Base-by-base conservation (phyloP, 2,113 vertebrate species). In the Stercorarius parasiticus region DNA sequence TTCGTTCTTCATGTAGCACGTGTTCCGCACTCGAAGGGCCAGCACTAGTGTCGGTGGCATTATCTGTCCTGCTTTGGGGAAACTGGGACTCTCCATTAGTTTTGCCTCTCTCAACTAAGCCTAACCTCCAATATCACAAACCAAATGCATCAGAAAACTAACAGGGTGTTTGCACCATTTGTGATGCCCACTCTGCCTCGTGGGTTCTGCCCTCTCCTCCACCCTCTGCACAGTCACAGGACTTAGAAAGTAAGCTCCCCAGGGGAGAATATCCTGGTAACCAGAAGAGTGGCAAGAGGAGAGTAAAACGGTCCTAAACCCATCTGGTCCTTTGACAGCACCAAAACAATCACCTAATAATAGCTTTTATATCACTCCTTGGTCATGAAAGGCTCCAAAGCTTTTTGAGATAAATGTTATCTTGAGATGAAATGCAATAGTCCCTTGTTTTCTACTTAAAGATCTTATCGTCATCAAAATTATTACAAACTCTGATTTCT, bases 1-100 rank as follows among this genome's bases (percentile, higher is more conserved):
- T 62, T 45, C 0, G 0, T 66, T 80, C 59, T 56, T 83, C 1
- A 0, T 16, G 11, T 43, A 38, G 55, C 10, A 13, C 14, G 32
- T 36, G 7, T 23, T 87, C 47, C 79, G 32, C 16, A 29, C 22
- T 77, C 0, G 0, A 65, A 86, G 42, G 59, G 7, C 6, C 82
- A 83, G 30, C 12, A 34, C 22, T 56, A 18, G 16, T 21, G 17
- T 15, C 36, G 47, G 20, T 49, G 32, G 30, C 10, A 19, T 87
- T 87, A 15, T 58, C 42, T 47, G 5, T 67, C 77, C 56, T 73
- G 43, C 45, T 15, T 45, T 71, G 10, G 42, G 34, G 11, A 84
- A 93, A 69, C 10, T 23, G 17, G 70, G 23, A 15, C 6, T 64
- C 20, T 40, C 5, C 5, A 8, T 64, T 43, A 45, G 38, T 69